Evolutionary conservation across 2,888 invertebrate species (phyloP).

Genomic region (Nasonovia ribisnigri): DNA sequence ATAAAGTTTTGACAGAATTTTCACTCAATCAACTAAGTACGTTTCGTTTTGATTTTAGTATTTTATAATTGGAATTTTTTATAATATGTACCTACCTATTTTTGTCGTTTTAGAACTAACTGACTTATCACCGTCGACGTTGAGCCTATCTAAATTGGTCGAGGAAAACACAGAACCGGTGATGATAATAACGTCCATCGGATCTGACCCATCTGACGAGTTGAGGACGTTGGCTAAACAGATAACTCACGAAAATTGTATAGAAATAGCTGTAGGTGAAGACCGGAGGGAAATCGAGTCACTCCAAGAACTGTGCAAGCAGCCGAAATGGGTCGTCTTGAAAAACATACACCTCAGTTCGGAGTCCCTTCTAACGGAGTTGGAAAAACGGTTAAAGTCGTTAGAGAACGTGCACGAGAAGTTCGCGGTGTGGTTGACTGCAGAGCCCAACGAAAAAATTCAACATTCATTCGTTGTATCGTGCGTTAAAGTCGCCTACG

Average conservation of each 20-base stretch:
- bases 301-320: conserved; percentile 71
- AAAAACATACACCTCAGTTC: conserved; percentile 84
- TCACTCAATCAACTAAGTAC: conserved; percentile 70
- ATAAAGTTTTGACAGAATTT: conserved; percentile 82
- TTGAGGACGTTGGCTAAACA: conserved; percentile 77
- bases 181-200: conserved; percentile 87
- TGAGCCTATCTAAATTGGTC: conserved; percentile 74
- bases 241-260: conserved; percentile 73
- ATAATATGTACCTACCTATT: neutral
- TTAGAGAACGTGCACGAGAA: conserved; percentile 70
- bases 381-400: conserved; percentile 77
- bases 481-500: conserved; percentile 84
- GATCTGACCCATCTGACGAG: conserved; percentile 91
- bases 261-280: conserved; percentile 84
- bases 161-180: conserved; percentile 80
- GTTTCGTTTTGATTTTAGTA: neutral
- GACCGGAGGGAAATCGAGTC: conserved; percentile 78
- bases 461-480: conserved; percentile 82
- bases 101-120: conserved; percentile 70
- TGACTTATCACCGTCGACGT: conserved; percentile 74
- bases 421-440: conserved; percentile 52
- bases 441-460: conserved; percentile 77
- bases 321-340: conserved; percentile 78
- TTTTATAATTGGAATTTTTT: neutral
- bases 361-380: conserved; percentile 77